Evolutionary conservation across 2,888 invertebrate genomes (phyloP), one percentile per base, ranked within the genome.

Genomic region (Standfussiana lucernea): DNA sequence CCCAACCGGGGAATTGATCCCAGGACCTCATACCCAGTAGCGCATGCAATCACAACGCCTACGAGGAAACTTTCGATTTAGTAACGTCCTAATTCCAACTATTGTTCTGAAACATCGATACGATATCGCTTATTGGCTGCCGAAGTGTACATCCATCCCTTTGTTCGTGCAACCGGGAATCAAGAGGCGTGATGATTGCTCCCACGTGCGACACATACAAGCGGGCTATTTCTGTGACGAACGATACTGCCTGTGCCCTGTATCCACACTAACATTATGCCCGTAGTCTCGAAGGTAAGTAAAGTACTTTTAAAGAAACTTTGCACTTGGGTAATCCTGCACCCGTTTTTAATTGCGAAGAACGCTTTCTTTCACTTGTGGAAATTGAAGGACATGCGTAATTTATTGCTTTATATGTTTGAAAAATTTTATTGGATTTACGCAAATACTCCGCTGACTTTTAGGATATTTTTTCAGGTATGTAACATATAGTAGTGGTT

Each of bases 161-260:
- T 81, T 68, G 35, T 68, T 40, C 40, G 67, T 56, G 62, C 53
- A 40, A 10, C 24, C 37, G 32, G 37, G 28, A 70, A 74, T 45
- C 35, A 28, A 35, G 37, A 40, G 45, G 40, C 40, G 47, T 47
- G 47, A 15, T 40, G 28, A 47, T 40, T 56, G 40, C 37, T 18
- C 21, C 8, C 37, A 72, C 73, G 53, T 45, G n/a, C 21, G 15
- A 42, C 21, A 56, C 47, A 53, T 35, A 77, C 35, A 59, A 66
- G 11, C 18, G 73, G 42, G 61, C 37, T 80, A 15, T n/a, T 66
- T n/a, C 47, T 47, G 74, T 24, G 24, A 75, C 18, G 59, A 11
- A 37, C 24, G 21, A 40, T 32, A 59, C 28, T 32, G 59, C 56
- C 28, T 59, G 3, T 2, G 32, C 18, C 56, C 28, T 59, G 3